These are phyloP conservation scores for Zoanthus gigantus DNA, from an alignment of 92 coral and sea anemone genomes.

Conservation along the genomic window DNA sequence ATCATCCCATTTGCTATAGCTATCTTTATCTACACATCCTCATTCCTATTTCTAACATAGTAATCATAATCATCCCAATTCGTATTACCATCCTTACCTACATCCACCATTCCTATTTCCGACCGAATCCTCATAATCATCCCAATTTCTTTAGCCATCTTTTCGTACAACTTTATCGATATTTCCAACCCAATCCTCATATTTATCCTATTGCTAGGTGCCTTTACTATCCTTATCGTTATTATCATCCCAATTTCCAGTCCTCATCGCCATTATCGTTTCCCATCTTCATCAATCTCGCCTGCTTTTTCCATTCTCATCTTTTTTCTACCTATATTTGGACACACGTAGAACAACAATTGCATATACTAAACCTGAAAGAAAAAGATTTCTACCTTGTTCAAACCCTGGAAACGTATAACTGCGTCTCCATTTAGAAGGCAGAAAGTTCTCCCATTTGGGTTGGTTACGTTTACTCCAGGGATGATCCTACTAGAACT, in stretches of 20 bases:
- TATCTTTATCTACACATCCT: neutral
- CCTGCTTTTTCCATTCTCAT: neutral
- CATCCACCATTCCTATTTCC: neutral
- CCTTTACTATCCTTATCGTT: neutral
- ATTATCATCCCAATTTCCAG: too few relatives aligned
- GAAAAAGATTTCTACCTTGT: slow-evolving; percentile 29
- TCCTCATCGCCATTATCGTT: too few relatives aligned
- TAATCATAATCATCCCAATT: neutral
- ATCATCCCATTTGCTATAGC: neutral
- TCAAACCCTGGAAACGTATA: slow-evolving; percentile 58
- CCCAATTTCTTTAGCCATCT: neutral
- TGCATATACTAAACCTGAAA: neutral
- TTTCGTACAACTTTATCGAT: neutral
- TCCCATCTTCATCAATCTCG: too few relatives aligned
- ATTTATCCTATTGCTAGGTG: neutral
- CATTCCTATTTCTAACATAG: neutral
- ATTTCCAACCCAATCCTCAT: neutral
- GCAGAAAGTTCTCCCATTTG: slow-evolving; percentile 21
- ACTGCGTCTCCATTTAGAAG: slow-evolving; percentile 58
- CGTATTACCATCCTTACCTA: neutral
- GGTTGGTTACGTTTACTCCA: slow-evolving; percentile 2
- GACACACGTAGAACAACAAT: neutral
- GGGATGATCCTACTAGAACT: neutral
- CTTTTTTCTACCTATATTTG: neutral
- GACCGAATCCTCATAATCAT: too few relatives aligned